Evolutionary conservation across 1,140 invertebrate species (phyloP).

Genomic region (Hestina assimilis): DNA sequence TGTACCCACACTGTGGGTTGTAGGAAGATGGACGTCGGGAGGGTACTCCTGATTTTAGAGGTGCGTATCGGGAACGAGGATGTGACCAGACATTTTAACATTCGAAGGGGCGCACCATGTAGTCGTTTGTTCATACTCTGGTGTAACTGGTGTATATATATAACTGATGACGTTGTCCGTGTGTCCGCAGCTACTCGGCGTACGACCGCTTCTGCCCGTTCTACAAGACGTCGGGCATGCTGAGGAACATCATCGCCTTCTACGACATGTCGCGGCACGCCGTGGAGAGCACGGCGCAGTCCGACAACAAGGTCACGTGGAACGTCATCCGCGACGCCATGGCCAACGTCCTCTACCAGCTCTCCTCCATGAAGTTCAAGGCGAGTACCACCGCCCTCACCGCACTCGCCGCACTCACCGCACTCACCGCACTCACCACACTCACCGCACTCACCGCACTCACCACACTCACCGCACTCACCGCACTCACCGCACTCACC

Average conservation of each 20-base stretch:
- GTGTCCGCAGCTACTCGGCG: conserved; percentile 89
- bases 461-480: too few species aligned
- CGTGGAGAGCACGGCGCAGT: conserved; percentile 98
- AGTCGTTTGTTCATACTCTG: too few species aligned
- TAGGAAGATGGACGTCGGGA: too few species aligned
- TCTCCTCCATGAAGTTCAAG: conserved; percentile 99
- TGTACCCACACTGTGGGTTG: too few species aligned
- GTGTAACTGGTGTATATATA: too few species aligned
- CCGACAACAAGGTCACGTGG: conserved; percentile 99
- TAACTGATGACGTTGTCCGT: background rate
- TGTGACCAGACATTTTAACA: too few species aligned
- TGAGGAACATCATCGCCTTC: conserved; percentile 98
- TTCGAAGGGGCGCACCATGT: too few species aligned
- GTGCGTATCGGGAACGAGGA: too few species aligned
- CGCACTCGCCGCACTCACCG: background rate
- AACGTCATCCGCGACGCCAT: conserved; percentile 97
- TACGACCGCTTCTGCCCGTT: conserved; percentile 99
- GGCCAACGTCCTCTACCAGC: conserved; percentile 97
- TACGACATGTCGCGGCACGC: conserved; percentile 98
- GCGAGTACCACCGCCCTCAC: conserved; percentile 70
- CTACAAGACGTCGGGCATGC: conserved; percentile 99
- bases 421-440: background rate
- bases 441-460: too few species aligned
- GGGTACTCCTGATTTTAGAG: too few species aligned
- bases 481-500: too few species aligned